These are phyloP conservation scores for Anoplolepis gracilipes DNA, from an alignment of 1,140 invertebrate genomes.

Conservation along the genomic window DNA sequence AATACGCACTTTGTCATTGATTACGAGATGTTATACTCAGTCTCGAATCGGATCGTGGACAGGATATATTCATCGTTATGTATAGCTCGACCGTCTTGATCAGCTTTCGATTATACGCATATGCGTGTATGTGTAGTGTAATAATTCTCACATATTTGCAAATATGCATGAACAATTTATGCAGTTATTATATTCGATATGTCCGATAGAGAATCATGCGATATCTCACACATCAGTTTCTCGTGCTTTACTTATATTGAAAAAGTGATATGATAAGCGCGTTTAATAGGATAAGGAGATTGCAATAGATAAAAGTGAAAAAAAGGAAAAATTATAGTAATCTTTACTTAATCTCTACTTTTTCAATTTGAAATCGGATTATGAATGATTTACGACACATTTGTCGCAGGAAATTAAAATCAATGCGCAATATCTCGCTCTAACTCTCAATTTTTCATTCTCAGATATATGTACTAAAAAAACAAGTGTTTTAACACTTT, in stretches of 20 bases:
- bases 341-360: too few relatives aligned
- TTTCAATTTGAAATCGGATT: too few relatives aligned
- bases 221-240: background rate
- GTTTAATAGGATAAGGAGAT: background rate
- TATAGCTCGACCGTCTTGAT: constrained; percentile 26
- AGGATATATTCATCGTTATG: constrained; percentile 31
- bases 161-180: background rate
- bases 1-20: constrained; percentile 55
- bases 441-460: too few relatives aligned
- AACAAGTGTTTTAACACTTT: too few relatives aligned
- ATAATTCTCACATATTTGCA: background rate
- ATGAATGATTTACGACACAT: too few relatives aligned
- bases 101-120: constrained; percentile 11
- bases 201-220: background rate
- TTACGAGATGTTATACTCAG: constrained; percentile 35
- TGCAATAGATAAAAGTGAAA: background rate
- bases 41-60: constrained; percentile 32
- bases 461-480: too few relatives aligned
- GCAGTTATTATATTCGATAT: constrained; percentile 1
- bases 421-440: too few relatives aligned
- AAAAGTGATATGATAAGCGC: background rate
- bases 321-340: background rate
- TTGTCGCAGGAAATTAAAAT: too few relatives aligned
- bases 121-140: background rate
- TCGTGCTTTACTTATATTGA: background rate